Percentiles rank a stretch among this genome's conserved stretches.
These are phyloP conservation scores for Sparus aurata DNA, from an alignment of 2,797 vertebrate genomes.

Conservation along the genomic window DNA sequence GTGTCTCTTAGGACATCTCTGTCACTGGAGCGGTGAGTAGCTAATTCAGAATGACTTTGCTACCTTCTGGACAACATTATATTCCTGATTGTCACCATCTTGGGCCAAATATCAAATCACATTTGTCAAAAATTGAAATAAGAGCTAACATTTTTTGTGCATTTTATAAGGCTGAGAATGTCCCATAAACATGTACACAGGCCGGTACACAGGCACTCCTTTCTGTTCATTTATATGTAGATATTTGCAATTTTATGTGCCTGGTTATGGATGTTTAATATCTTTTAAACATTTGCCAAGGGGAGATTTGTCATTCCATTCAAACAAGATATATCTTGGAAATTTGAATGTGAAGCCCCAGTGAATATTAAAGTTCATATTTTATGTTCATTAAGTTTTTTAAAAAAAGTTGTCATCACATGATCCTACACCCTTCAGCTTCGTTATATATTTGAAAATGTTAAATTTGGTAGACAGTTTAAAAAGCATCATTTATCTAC, in stretches of 20 bases:
- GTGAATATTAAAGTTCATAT: too few relatives aligned
- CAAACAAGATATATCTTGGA: background rate
- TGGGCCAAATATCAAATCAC: too few relatives aligned
- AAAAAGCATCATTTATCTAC: background rate
- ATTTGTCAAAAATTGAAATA: background rate
- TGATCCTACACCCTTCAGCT: too few relatives aligned
- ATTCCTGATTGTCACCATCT: background rate
- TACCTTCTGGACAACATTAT: background rate
- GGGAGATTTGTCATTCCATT: background rate
- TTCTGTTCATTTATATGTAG: too few relatives aligned
- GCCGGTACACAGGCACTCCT: background rate
- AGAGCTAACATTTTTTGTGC: background rate
- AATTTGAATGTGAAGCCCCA: background rate
- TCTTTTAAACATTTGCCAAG: background rate
- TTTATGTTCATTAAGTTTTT: too few relatives aligned
- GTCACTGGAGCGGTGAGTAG: too few relatives aligned
- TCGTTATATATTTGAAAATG: background rate
- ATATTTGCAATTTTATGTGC: too few relatives aligned
- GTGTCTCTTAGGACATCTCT: too few relatives aligned
- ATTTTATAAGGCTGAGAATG: background rate
- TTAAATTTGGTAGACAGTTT: background rate
- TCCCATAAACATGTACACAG: background rate
- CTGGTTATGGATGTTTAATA: too few relatives aligned
- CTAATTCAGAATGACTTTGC: too few relatives aligned
- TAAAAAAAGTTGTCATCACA: too few relatives aligned